phyloP scores from a whole-genome alignment of 2,888 invertebrate genomes.

The Clivina fossor region DNA sequence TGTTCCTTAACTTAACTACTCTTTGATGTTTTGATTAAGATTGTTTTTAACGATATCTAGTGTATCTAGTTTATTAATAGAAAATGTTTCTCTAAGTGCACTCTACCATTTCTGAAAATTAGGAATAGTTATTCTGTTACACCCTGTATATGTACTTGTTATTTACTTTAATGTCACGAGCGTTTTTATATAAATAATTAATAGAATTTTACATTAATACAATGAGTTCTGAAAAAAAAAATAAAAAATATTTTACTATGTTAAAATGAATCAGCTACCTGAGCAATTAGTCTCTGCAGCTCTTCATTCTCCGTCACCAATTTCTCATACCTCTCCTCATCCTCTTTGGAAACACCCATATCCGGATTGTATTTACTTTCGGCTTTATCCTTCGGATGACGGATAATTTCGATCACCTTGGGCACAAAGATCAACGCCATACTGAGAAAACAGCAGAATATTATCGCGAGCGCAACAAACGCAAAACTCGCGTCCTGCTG shows the following conservation, averaged over 20 bases:
- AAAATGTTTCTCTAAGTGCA: too few species aligned
- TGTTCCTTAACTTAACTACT: too few species aligned
- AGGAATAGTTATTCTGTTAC: too few species aligned
- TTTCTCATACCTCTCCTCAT: conserved; percentile 93
- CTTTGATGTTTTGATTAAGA: too few species aligned
- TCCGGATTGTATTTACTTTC: conserved; percentile 88
- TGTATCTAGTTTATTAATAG: too few species aligned
- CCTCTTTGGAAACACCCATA: conserved; percentile 80
- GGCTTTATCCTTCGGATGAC: conserved; percentile 84
- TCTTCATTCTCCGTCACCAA: conserved; percentile 94
- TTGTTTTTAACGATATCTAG: too few species aligned
- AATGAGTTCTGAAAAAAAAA: too few species aligned
- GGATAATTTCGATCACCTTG: conserved; percentile 90
- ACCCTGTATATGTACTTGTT: too few species aligned
- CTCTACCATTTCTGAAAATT: too few species aligned
- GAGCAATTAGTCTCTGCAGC: conserved; percentile 89
- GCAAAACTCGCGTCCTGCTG: conserved; percentile 98
- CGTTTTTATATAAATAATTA: too few species aligned
- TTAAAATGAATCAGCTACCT: conserved; percentile 59
- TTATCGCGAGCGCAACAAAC: conserved; percentile 93
- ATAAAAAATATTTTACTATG: background rate
- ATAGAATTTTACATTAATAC: too few species aligned
- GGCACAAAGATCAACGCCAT: conserved; percentile 99
- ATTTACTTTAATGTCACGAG: too few species aligned
- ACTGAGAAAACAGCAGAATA: conserved; percentile 97